Evolutionary conservation across 35 echinoderm and acorn worm species (phyloP).

Genomic region (Strongylocentrotus purpuratus): DNA sequence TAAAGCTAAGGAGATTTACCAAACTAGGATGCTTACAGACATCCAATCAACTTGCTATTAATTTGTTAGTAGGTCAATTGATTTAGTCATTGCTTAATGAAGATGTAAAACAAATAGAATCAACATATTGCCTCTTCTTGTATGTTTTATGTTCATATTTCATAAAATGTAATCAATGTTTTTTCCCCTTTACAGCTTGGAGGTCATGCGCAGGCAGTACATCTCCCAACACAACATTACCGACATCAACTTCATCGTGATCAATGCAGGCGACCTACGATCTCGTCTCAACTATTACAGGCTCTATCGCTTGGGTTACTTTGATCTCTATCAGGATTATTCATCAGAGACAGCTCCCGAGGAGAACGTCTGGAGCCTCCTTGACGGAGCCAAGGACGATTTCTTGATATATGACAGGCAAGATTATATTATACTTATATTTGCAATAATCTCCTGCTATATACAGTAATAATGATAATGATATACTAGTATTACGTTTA

Average conservation of each 20-base stretch:
- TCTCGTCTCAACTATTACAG: neutral
- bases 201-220: conserved; percentile 43
- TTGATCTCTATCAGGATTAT: conserved; percentile 58
- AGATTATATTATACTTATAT: neutral
- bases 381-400: conserved; percentile 67
- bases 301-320: conserved; percentile 17
- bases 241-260: conserved; percentile 60
- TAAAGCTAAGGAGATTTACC: too few species aligned
- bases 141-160: too few species aligned
- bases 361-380: conserved; percentile 49
- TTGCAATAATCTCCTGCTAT: too few species aligned
- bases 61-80: too few species aligned
- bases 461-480: too few species aligned
- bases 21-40: too few species aligned
- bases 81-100: too few species aligned
- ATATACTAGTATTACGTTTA: too few species aligned
- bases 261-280: conserved; percentile 28
- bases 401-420: conserved; percentile 81
- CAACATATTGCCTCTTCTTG: too few species aligned
- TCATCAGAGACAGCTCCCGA: neutral
- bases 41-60: too few species aligned
- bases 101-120: too few species aligned
- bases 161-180: neutral
- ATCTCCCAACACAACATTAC: neutral
- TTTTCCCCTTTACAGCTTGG: conserved; percentile 31